These are phyloP conservation scores for Strigops habroptila DNA, from an alignment of 2,113 vertebrate species.

Conservation along the genomic window DNA sequence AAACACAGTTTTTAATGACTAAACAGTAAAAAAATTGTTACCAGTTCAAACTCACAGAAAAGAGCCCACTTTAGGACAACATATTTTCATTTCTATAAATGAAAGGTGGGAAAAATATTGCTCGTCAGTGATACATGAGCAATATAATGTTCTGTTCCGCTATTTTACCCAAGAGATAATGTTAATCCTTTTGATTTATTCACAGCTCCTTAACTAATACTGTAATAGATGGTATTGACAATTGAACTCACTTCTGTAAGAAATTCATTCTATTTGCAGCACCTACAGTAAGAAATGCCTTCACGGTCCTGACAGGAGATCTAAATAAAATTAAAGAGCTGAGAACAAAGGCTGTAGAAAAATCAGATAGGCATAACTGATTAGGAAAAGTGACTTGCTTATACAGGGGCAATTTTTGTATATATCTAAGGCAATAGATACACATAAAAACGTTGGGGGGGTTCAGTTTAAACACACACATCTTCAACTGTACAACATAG, in stretches of 20 bases:
- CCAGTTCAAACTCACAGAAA: not conserved
- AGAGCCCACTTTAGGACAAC: not conserved
- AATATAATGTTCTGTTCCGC: not conserved
- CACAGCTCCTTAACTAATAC: slow-evolving; percentile 50
- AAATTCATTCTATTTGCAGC: slow-evolving; percentile 39
- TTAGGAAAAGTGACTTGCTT: not conserved
- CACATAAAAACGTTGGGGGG: not conserved
- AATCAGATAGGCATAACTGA: slow-evolving; percentile 15
- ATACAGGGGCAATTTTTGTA: not conserved
- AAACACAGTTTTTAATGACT: not conserved
- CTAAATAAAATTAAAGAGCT: slow-evolving; percentile 55
- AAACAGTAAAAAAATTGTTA: not conserved
- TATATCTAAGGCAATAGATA: not conserved
- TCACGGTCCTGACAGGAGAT: slow-evolving; percentile 42
- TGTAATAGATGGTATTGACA: slow-evolving; percentile 53
- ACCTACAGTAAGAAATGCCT: slow-evolving; percentile 36
- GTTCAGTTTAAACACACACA: not conserved
- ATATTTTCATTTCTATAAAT: not conserved
- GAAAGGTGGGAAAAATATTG: not conserved
- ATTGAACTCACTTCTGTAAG: slow-evolving; percentile 16
- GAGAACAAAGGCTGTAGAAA: slow-evolving; percentile 54
- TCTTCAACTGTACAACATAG: not conserved
- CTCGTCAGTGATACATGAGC: slow-evolving; percentile 7
- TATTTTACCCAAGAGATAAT: not conserved
- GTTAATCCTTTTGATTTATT: slow-evolving; percentile 61